These are phyloP conservation scores for Psephotus haematonotus DNA, from an alignment of 2,113 vertebrate species.

Conservation along the genomic window DNA sequence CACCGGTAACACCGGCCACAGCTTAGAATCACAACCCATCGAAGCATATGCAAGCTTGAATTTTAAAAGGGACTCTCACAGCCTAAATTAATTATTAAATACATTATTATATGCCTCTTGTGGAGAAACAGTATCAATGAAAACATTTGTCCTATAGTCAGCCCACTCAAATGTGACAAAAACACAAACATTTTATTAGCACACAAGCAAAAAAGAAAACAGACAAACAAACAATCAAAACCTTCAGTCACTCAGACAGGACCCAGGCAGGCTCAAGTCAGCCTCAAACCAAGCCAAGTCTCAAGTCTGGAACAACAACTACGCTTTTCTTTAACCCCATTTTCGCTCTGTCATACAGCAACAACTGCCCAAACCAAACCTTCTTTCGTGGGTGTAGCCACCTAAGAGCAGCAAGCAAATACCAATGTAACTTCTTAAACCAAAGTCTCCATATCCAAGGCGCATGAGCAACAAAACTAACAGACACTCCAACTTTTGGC, in stretches of 20 bases:
- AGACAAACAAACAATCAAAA: not conserved
- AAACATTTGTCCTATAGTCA: not conserved
- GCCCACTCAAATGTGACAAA: not conserved
- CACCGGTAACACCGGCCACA: not conserved
- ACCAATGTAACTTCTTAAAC: not conserved
- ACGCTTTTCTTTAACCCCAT: not conserved
- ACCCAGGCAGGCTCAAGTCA: not conserved
- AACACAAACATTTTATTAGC: not conserved
- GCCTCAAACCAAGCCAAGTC: not conserved
- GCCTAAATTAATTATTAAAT: not conserved
- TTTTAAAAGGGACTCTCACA: not conserved
- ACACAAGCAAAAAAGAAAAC: not conserved
- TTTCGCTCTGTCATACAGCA: not conserved
- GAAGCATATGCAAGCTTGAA: not conserved
- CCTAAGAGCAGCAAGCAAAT: not conserved
- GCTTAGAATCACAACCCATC: not conserved
- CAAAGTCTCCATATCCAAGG: not conserved
- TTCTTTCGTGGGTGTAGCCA: not conserved
- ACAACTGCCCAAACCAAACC: not conserved
- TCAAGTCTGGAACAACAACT: not conserved
- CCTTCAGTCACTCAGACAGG: not conserved
- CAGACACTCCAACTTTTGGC: accelerated
- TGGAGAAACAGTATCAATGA: not conserved
- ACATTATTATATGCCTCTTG: not conserved
- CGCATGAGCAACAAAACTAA: not conserved